Evolutionary conservation across 2,113 vertebrate genomes (phyloP), one percentile per base, ranked within the genome.

Genomic region (Aleadryas rufinucha): DNA sequence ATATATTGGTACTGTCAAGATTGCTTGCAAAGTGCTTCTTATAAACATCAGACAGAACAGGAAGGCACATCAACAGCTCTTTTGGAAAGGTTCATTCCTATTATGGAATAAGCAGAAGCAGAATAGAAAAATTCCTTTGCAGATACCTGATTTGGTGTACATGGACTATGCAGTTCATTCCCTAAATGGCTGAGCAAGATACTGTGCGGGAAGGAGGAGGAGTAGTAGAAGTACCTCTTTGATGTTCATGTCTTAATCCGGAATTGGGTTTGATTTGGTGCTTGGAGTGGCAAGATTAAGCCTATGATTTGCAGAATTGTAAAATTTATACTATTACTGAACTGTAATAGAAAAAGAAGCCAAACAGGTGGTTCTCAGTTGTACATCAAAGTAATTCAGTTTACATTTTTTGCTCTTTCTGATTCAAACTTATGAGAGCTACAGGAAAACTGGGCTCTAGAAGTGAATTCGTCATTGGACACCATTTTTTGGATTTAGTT

Each of bases 241-340:
- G 91, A 92, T 89, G 79, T 86, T 77, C 23, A 50, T 76, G 57
- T 84, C 68, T 88, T 84, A 83, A 88, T 77, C 79, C 2, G 2
- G 82, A 93, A 95, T 75, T 80, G 47, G 42, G 27, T 77, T 96
- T 93, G 92, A 86, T 80, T 77, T 86, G 88, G 57, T 65, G n/a
- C 44, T 90, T 77, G 33, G 56, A 77, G 64, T 77, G 68, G 30
- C 78, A 90, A 89, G 52, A 61, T 18, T 87, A 91, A 93, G 57
- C 42, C 35, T 83, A 15, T 95, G 75, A 94, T 95, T 91, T 91
- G 45, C 3, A 13, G 59, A 93, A 94, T 61, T 90, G 50, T 76
- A 88, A 95, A 77, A 94, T 85, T 54, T 76, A 28, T 85, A 11
- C 61, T 52, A 13, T 83, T 91, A 85, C 50, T 80, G 59, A 42